Conservation (phyloP, 2,113 vertebrate genomes). For the Dipodomys merriami region DNA sequence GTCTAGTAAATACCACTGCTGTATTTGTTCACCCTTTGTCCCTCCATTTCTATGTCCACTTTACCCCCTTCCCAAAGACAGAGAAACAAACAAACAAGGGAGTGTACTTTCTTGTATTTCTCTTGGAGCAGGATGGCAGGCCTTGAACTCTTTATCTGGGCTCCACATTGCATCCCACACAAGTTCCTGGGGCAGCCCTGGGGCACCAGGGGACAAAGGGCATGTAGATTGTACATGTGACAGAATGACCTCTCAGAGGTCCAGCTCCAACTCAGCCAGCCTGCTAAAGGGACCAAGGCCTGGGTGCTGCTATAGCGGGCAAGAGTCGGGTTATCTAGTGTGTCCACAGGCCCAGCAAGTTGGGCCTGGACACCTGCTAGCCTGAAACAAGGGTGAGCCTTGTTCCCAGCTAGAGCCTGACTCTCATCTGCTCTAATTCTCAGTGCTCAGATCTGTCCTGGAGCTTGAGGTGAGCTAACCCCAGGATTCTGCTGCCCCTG, state of each 20-base stretch:
- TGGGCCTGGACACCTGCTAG: not conserved
- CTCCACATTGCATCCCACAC: not conserved
- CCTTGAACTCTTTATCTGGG: not conserved
- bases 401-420: not conserved
- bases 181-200: not conserved
- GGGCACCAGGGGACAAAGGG: not conserved
- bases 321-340: not conserved
- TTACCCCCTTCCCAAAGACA: too few species aligned
- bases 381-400: not conserved
- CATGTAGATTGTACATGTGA: not conserved
- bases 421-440: not conserved
- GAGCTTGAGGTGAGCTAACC: not conserved
- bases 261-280: not conserved
- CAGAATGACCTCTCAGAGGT: not conserved
- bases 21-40: too few species aligned
- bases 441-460: not conserved
- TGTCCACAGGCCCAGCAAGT: not conserved
- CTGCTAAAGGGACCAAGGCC: not conserved
- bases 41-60: too few species aligned
- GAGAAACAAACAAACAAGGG: too few species aligned
- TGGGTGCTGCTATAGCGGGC: not conserved
- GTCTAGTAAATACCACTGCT: too few species aligned
- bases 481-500: not conserved
- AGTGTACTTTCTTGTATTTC: not conserved
- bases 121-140: not conserved